phyloP scores from a whole-genome alignment of 1,140 invertebrate genomes.

The Chironomus striatipennis region DNA sequence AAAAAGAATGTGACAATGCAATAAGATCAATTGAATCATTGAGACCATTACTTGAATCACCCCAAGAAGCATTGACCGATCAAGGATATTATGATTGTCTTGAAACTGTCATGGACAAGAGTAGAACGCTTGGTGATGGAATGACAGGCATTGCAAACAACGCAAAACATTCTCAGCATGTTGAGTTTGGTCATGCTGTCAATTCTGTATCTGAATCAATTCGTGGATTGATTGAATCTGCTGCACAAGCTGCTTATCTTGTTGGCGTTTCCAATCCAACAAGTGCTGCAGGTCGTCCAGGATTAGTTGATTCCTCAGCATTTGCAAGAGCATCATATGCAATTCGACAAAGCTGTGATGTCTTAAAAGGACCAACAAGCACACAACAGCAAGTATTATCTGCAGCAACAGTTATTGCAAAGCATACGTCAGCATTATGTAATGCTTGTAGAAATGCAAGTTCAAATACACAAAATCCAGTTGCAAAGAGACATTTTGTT shows the following conservation, averaged over 20 bases:
- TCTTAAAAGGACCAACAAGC: constrained; percentile 62
- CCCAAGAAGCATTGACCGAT: constrained; percentile 80
- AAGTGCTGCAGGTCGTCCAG: constrained; percentile 81
- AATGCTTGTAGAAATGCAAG: constrained; percentile 90
- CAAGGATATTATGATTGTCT: constrained; percentile 90
- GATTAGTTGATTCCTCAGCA: constrained; percentile 85
- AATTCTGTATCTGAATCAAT: constrained; percentile 77
- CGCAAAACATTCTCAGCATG: constrained; percentile 79
- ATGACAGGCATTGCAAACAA: constrained; percentile 91
- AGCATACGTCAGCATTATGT: constrained; percentile 91
- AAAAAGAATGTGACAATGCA: constrained; percentile 95
- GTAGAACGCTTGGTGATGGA: constrained; percentile 76
- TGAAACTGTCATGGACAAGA: constrained; percentile 89
- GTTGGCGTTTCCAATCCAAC: constrained; percentile 84
- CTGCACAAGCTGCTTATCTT: constrained; percentile 88
- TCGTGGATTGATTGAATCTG: constrained; percentile 86
- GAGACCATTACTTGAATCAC: constrained; percentile 72
- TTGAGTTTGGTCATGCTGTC: constrained; percentile 80
- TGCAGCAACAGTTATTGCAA: constrained; percentile 89
- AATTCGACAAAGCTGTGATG: constrained; percentile 81
- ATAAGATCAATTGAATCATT: constrained; percentile 86
- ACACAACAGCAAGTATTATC: constrained; percentile 81
- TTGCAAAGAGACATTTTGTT: constrained; percentile 93
- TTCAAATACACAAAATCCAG: constrained; percentile 83
- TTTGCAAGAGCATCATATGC: constrained; percentile 80